Base-by-base conservation (phyloP, 1,140 invertebrate species). In the Drosophila novamexicana region DNA sequence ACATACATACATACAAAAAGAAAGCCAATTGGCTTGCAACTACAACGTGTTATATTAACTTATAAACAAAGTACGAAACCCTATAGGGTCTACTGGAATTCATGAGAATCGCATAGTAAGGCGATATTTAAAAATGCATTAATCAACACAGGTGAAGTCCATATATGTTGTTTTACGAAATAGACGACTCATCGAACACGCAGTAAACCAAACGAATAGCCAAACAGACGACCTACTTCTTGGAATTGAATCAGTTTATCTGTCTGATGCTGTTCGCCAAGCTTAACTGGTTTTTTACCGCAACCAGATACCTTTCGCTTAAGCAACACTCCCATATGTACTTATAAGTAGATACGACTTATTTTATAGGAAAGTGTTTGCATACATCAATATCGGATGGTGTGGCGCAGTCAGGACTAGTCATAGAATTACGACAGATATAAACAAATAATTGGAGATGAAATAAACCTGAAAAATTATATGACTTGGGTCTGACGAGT, bases 231-330 rank as follows among this genome's bases (percentile, higher is more conserved):
- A 69, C 65, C 70, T 36, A 73, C 64, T 68, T 74, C 49, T 68
- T 40, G 50, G 49, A 68, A 62, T 56, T 54, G 40, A 47, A 54
- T 68, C 49, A 61, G 64, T 56, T 74, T 62, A 42, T 57, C 68
- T 71, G 52, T 64, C 37, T 39, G 59, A 37, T 47, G 36, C 32
- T 36, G 53, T 37, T 37, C 14, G 39, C 54, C 34, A 40, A 34
- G 42, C 49, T 10, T 62, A 62, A 74, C 65, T 40, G 63, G 64
- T 68, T 73, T 34, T 14, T 18, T 56, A 8, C 9, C 12, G 10
- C 50, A 53, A 56, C 22, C 40, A 65, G 57, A 71, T 59, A 45
- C 59, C 61, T 71, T 64, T 71, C 68, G 68, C 68, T 71, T 54
- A 39, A 34, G 36, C 36, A 63, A 37, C 40, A 57, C 36, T 12